Conservation (phyloP, 2,797 vertebrate genomes). For the Carduelis carduelis region DNA sequence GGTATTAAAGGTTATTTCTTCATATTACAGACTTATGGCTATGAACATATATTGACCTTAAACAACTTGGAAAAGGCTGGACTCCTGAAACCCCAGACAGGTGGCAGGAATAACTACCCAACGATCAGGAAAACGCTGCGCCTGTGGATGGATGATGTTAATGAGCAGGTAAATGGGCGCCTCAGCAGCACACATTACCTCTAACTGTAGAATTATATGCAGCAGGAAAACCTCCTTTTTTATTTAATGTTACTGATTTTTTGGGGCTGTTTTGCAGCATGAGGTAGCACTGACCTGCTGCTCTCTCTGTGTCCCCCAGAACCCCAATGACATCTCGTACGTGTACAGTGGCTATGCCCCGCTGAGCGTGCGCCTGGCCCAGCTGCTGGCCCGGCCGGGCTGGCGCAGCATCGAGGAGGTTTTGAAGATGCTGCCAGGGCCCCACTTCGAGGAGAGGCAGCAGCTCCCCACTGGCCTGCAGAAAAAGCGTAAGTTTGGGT, state of each 20-base stretch:
- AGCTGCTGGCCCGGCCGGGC: constrained; percentile 90
- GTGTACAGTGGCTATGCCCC: constrained; percentile 98
- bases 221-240: background rate
- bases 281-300: background rate
- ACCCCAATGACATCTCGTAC: constrained; percentile 95
- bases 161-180: constrained; percentile 82
- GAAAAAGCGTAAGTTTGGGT: constrained; percentile 75
- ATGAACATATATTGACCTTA: constrained; percentile 91
- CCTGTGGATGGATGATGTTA: constrained; percentile 98
- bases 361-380: constrained; percentile 90
- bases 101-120: constrained; percentile 92
- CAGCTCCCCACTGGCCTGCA: constrained; percentile 86
- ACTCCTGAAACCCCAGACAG: constrained; percentile 85
- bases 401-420: constrained; percentile 99
- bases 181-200: fast-evolving
- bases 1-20: background rate
- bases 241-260: fast-evolving
- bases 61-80: constrained; percentile 93
- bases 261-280: background rate
- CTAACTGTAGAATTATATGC: background rate
- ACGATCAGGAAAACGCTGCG: constrained; percentile 95
- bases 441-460: constrained; percentile 96
- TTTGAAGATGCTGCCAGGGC: constrained; percentile 93
- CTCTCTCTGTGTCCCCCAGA: constrained; percentile 73
- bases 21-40: constrained; percentile 88